Base-by-base conservation (phyloP, 2,888 invertebrate genomes). In the Erebia ligea region DNA sequence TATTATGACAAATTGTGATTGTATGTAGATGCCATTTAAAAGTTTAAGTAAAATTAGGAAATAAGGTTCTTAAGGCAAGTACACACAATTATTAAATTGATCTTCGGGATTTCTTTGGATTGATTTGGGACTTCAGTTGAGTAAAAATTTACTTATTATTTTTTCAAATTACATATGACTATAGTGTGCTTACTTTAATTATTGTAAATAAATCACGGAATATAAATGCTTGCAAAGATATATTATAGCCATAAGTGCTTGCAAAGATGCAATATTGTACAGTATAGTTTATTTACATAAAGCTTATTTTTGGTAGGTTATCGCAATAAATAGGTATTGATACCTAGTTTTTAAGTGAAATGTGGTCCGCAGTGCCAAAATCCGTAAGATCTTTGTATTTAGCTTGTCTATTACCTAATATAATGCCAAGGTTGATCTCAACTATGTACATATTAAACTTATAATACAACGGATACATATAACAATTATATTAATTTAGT, bases 341-440 rank as follows among this genome's bases (percentile, higher is more conserved):
- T 64, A 69, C 59, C 69, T 80, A 75, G 67, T 66, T 72, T 65
- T 78, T 78, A 80, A 81, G 77, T 74, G 78, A 82, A 81, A 82
- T 88, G 92, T 91, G 92, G 92, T 89, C 91, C 88, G 83, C 78
- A 84, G 92, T 92, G 92, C 92, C 93, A 93, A 92, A 91, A 87
- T 89, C 82, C 86, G 79, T 88, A 89, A 89, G 90, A 90, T 91
- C 89, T 90, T 89, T 86, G 86, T 76, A 85, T 82, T 74, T 85
- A 88, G 83, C 81, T 76, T 52, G 68, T 58, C 50, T 67, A 25
- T 48, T 19, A n/a, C n/a, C n/a, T n/a, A 62, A 48, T 62, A 62
- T 45, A 48, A 62, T 48, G 48, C 50, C 91, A 90, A 92, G 89
- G 87, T 89, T 88, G 92, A 93, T 93, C 92, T 93, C 92, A 93